These are phyloP conservation scores for Ophion obscuratus DNA, from an alignment of 2,888 invertebrate genomes.

Conservation along the genomic window DNA sequence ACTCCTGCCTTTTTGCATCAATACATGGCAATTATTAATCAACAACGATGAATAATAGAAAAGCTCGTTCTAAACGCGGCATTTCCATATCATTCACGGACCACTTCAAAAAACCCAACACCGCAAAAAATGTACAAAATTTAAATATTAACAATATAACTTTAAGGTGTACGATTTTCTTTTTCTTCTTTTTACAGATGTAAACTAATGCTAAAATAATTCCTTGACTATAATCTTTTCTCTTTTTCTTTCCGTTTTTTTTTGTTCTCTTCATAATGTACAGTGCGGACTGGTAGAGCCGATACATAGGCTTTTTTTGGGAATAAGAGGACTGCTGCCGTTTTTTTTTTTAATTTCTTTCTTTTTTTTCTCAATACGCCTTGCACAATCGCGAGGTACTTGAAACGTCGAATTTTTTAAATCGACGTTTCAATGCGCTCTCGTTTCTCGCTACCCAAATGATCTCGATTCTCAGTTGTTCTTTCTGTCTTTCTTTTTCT, in stretches of 20 bases:
- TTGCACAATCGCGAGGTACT: conserved; percentile 15
- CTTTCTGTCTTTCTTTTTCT: neutral
- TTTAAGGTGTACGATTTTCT: conserved; percentile 71
- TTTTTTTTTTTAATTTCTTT: conserved; percentile 4
- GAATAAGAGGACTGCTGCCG: conserved; percentile 15
- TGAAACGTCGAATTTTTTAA: neutral
- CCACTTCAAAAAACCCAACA: conserved; percentile 68
- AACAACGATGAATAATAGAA: conserved; percentile 57
- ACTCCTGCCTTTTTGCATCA: conserved; percentile 13
- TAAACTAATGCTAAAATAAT: conserved; percentile 74
- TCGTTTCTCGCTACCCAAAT: conserved; percentile 8
- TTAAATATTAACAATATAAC: conserved; percentile 76
- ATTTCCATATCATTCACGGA: neutral
- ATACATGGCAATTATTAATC: conserved; percentile 47
- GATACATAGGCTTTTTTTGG: conserved; percentile 35
- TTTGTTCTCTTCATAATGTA: conserved; percentile 62
- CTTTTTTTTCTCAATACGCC: neutral
- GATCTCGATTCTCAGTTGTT: conserved; percentile 4
- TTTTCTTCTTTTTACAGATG: conserved; percentile 76
- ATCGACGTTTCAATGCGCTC: conserved; percentile 5
- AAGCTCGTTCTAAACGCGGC: conserved; percentile 38
- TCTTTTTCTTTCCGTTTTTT: conserved; percentile 13
- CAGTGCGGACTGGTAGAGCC: conserved; percentile 61
- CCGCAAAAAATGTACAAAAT: conserved; percentile 79
- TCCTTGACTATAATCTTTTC: conserved; percentile 69